phyloP scores from a whole-genome alignment of 2,888 invertebrate species.

The Iselma pallidipennis region DNA sequence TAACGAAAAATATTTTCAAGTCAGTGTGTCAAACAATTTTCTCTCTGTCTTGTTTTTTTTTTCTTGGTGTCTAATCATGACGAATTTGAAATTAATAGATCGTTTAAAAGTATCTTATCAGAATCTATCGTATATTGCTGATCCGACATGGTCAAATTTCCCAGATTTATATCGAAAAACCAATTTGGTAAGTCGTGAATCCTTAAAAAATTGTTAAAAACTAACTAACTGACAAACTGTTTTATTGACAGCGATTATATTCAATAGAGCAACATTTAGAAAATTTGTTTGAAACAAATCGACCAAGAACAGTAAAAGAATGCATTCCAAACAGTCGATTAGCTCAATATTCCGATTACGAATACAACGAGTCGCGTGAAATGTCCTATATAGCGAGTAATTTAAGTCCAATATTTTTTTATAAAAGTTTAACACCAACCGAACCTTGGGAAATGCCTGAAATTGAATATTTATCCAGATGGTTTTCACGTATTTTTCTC shows the following conservation, averaged over 20 bases:
- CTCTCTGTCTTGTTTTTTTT: too few relatives aligned
- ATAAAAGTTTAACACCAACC: constrained; percentile 41
- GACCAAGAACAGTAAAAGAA: constrained; percentile 62
- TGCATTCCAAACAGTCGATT: constrained; percentile 68
- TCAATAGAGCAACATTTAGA: constrained; percentile 39
- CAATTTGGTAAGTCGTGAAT: constrained; percentile 46
- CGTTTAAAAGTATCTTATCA: constrained; percentile 49
- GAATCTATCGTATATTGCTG: constrained; percentile 49
- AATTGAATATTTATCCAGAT: constrained; percentile 53
- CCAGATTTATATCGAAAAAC: constrained; percentile 42
- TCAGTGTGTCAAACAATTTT: too few relatives aligned
- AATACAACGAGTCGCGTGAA: constrained; percentile 58
- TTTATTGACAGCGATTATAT: constrained; percentile 45
- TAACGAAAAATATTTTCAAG: too few relatives aligned
- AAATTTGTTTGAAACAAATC: constrained; percentile 42
- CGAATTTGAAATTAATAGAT: constrained; percentile 39
- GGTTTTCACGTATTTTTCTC: constrained; percentile 43
- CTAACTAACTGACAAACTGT: constrained; percentile 7
- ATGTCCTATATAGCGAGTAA: constrained; percentile 48
- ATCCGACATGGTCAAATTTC: constrained; percentile 46
- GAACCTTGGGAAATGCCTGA: constrained; percentile 68
- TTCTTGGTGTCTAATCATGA: too few relatives aligned
- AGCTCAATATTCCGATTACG: constrained; percentile 58
- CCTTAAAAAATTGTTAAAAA: background rate
- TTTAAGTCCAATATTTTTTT: constrained; percentile 25